Conservation (phyloP, 2,113 vertebrate genomes). For the Lagenorhynchus albirostris region DNA sequence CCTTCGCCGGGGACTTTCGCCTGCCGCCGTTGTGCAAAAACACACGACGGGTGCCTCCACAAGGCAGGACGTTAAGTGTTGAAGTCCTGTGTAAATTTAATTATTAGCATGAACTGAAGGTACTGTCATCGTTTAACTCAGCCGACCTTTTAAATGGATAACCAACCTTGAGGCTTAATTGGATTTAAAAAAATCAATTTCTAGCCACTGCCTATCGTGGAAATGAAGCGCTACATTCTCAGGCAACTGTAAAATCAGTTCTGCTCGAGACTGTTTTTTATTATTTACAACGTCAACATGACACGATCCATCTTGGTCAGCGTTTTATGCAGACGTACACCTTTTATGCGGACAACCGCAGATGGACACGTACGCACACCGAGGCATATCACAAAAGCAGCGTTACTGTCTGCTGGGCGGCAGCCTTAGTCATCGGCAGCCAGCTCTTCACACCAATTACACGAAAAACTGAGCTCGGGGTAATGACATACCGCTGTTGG, state of each 20-base stretch:
- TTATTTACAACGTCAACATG: slow-evolving; percentile 49
- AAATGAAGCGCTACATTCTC: slow-evolving; percentile 43
- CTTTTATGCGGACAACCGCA: neutral
- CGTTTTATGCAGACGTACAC: neutral
- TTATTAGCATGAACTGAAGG: slow-evolving; percentile 66
- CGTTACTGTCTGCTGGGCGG: neutral
- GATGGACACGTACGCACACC: neutral
- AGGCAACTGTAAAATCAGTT: slow-evolving; percentile 45
- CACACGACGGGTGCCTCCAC: neutral
- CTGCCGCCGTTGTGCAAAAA: neutral
- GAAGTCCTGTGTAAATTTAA: slow-evolving; percentile 55
- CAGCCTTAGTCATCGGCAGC: neutral
- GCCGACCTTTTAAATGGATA: slow-evolving; percentile 73
- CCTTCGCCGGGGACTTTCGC: neutral
- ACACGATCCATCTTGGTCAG: neutral
- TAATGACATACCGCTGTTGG: slow-evolving; percentile 37
- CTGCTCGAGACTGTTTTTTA: slow-evolving; percentile 27
- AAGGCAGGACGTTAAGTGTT: neutral
- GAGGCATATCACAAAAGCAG: neutral
- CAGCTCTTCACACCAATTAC: slow-evolving; percentile 48
- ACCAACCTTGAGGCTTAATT: slow-evolving; percentile 77
- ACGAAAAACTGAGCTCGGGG: neutral
- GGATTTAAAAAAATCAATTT: slow-evolving; percentile 75
- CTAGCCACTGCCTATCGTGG: slow-evolving; percentile 43
- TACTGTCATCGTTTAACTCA: slow-evolving; percentile 63